These are phyloP conservation scores for Pelobates cultripes DNA, from an alignment of 2,797 vertebrate species.

Conservation along the genomic window DNA sequence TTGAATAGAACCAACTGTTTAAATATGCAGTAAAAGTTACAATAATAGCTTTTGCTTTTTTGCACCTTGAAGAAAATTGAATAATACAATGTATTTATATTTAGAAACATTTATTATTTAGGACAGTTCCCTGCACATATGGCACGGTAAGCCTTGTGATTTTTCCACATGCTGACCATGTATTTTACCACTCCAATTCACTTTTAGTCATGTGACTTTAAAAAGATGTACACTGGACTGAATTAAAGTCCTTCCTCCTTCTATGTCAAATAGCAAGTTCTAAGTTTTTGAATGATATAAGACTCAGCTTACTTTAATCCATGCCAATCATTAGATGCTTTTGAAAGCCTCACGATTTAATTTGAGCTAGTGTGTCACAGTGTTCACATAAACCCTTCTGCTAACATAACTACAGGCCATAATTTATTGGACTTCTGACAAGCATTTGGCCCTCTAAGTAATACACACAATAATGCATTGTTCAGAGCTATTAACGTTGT, in stretches of 20 bases:
- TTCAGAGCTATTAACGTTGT: not conserved
- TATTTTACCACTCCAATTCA: not conserved
- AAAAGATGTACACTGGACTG: not conserved
- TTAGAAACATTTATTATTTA: constrained; percentile 4
- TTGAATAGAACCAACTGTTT: not conserved
- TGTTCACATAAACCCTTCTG: not conserved
- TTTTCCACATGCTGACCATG: constrained; percentile 1
- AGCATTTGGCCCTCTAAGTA: not conserved
- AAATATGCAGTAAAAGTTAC: not conserved
- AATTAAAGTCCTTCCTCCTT: not conserved
- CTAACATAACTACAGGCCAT: not conserved
- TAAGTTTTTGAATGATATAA: not conserved
- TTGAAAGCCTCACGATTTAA: not conserved
- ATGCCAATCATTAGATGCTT: not conserved
- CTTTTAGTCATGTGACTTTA: not conserved
- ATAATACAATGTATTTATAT: not conserved
- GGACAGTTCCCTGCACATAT: not conserved
- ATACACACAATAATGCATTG: not conserved
- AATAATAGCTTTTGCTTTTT: not conserved
- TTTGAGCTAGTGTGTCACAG: not conserved
- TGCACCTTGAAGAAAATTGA: not conserved
- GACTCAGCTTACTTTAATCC: not conserved
- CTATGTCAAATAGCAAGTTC: not conserved
- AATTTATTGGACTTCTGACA: not conserved
- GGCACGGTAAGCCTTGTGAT: constrained; percentile 2